A percentile compares a stretch with the other conserved stretches of the same genome.
Conservation (phyloP, 1,140 invertebrate genomes). For the Drosophila nasuta region DNA sequence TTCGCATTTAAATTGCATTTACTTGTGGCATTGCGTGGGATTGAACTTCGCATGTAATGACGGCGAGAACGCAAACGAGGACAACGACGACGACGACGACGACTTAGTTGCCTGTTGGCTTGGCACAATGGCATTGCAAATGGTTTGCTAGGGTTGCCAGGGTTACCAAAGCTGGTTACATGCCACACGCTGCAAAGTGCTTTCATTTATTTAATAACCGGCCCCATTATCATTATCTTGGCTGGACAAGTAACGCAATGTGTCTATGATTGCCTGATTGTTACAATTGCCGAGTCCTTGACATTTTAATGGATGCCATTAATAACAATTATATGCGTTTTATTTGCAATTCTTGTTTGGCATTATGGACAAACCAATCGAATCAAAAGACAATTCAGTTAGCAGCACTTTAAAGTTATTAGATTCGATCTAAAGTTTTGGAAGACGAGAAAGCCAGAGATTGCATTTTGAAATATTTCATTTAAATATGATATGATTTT, state of each 20-base stretch:
- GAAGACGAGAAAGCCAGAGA: background rate
- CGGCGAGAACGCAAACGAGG: conserved; percentile 35
- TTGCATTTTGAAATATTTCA: background rate
- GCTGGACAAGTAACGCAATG: conserved; percentile 35
- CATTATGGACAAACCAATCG: conserved; percentile 10
- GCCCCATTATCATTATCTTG: conserved; percentile 61
- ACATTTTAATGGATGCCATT: conserved; percentile 47
- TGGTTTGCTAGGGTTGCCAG: conserved; percentile 25
- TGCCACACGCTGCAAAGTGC: conserved; percentile 45
- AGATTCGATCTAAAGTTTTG: background rate
- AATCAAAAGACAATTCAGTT: background rate
- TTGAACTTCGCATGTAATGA: conserved; percentile 60
- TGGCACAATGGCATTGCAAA: conserved; percentile 25
- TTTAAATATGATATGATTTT: background rate
- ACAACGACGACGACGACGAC: conserved; percentile 25
- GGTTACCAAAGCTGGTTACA: conserved; percentile 30
- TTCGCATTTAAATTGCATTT: conserved; percentile 78
- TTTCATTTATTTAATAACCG: conserved; percentile 79
- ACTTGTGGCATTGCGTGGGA: conserved; percentile 61
- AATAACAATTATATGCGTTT: conserved; percentile 22
- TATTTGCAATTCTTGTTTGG: conserved; percentile 2
- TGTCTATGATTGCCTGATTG: conserved; percentile 52
- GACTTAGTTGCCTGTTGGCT: conserved; percentile 11
- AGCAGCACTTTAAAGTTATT: background rate
- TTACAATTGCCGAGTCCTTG: conserved; percentile 50